Evolutionary conservation across 2,888 invertebrate genomes (phyloP), one percentile per base, ranked within the genome.

Genomic region (Oscheius sp.): DNA sequence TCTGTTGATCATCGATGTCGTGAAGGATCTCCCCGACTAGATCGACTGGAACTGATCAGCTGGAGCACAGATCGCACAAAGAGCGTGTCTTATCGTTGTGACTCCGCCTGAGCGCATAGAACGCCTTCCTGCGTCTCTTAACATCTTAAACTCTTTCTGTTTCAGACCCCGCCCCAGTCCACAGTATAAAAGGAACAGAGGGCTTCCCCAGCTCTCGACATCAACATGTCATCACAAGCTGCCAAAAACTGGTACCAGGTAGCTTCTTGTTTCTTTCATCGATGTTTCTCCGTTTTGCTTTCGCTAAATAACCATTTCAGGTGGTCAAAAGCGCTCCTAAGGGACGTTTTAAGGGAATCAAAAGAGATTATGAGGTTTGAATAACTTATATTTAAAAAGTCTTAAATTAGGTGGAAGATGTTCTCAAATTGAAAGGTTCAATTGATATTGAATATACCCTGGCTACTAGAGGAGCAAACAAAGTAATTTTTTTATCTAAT

Each of bases 381-480:
- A 78, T 78, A 25, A 84, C 83, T 69, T 20, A 17, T 58, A 17
- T 37, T 42, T n/a, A 20, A 33, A 4, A 39, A 12, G 33, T 27
- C 15, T 23, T 76, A 55, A 84, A 82, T 73, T 70, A 78, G 45
- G 84, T 86, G 20, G 85, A 84, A 61, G 87, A 87, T 74, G 86
- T 87, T 17, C 81, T 85, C 50, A 80, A 82, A 39, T 80, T 87
- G 29, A 83, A 86, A 8, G 87, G 87, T 23, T 84, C 84, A 50
- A 72, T 87, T 45, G 82, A 82, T 70, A 84, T 87, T 70, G 87
- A 87, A 73, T 75, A 87, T 78, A 87, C 87, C 6, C 73, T 87
- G 48, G 87, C 87, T 25, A 82, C 80, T 33, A 79, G 81, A n/a
- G 87, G 87, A 29, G 81, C 87, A 34, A 85, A 87, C 76, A 86